Percentiles rank a stretch among this genome's conserved stretches.
phyloP scores from a whole-genome alignment of 2,888 invertebrate genomes.

The Spicauda simplicius region DNA sequence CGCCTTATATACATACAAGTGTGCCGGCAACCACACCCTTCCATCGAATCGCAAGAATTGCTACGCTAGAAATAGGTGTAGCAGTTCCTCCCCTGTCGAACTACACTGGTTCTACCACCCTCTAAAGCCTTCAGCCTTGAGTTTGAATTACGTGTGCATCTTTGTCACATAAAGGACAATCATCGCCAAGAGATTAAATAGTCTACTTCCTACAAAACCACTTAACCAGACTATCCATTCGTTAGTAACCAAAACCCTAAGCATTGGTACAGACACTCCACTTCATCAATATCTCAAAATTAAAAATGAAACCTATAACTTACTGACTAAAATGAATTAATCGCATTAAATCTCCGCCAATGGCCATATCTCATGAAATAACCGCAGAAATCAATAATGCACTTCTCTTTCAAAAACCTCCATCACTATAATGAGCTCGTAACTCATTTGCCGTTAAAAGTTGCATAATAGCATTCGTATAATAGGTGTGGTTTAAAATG shows the following conservation, averaged over 20 bases:
- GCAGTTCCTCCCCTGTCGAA: too few species aligned
- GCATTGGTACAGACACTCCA: not conserved
- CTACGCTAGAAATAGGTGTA: too few species aligned
- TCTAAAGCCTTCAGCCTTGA: too few species aligned
- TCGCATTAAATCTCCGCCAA: slow-evolving; percentile 27
- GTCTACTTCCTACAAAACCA: not conserved
- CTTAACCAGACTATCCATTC: not conserved
- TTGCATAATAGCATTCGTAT: too few species aligned
- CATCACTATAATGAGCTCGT: slow-evolving; percentile 35
- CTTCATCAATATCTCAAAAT: slow-evolving; percentile 1
- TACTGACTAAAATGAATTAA: slow-evolving; percentile 27
- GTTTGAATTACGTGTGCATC: too few species aligned
- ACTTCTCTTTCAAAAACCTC: slow-evolving; percentile 35
- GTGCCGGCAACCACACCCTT: too few species aligned
- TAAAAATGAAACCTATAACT: slow-evolving; percentile 18
- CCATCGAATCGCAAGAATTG: too few species aligned
- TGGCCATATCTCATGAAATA: slow-evolving; percentile 33
- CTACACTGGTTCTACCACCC: too few species aligned
- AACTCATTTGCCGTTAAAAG: slow-evolving; percentile 33
- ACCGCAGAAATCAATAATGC: slow-evolving; percentile 37
- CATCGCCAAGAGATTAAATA: too few species aligned
- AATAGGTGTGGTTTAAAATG: too few species aligned
- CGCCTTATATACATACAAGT: too few species aligned
- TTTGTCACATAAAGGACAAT: too few species aligned
- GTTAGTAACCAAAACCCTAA: not conserved